These are phyloP conservation scores for Psilopogon haemacephalus DNA, from an alignment of 2,113 vertebrate genomes.

Conservation along the genomic window DNA sequence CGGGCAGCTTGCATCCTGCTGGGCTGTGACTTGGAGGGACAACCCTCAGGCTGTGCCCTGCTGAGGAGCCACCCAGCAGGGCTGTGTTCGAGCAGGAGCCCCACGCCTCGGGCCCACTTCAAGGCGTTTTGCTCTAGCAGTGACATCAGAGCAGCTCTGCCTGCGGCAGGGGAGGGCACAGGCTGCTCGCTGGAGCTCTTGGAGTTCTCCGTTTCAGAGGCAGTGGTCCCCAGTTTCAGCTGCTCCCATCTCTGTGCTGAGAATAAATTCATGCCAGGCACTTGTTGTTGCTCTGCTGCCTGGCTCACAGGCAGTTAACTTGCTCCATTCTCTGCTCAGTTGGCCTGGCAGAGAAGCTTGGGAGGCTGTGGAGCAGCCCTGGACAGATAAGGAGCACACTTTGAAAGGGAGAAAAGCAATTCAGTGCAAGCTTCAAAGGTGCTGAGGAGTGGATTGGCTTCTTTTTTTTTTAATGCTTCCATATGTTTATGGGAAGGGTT, in stretches of 20 bases:
- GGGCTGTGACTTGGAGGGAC: constrained; percentile 17
- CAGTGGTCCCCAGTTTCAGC: background rate
- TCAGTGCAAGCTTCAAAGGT: background rate
- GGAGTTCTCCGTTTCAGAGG: background rate
- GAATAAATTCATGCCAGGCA: background rate
- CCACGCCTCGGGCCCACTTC: background rate
- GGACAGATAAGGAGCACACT: background rate
- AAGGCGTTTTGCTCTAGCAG: background rate
- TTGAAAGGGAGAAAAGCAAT: background rate
- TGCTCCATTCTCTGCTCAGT: background rate
- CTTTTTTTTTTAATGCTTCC: background rate
- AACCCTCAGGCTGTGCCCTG: background rate
- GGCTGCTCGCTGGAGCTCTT: background rate
- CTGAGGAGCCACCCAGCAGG: background rate
- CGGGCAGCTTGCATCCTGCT: background rate
- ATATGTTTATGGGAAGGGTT: background rate
- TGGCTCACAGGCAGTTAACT: background rate
- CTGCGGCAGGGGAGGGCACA: accelerated
- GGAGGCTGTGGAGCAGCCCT: background rate
- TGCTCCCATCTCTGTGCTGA: background rate
- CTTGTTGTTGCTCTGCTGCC: background rate
- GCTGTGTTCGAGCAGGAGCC: background rate
- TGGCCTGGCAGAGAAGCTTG: background rate
- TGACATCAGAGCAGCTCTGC: background rate
- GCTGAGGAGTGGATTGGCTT: background rate